These are phyloP conservation scores for Oscheius sp. DNA, from an alignment of 1,140 invertebrate genomes.

Conservation along the genomic window DNA sequence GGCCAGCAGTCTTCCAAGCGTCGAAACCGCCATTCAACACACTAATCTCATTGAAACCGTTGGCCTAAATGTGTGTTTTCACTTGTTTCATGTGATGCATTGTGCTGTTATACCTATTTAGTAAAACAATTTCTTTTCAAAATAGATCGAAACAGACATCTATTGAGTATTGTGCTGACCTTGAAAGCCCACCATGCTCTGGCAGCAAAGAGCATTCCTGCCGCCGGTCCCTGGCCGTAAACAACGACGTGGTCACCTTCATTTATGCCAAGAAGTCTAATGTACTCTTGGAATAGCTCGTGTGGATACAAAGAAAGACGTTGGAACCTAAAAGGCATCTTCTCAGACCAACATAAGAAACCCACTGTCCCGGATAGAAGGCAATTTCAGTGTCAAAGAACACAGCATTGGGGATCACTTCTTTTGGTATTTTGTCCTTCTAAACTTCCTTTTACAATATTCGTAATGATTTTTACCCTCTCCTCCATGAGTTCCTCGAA, in stretches of 20 bases:
- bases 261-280: slow-evolving; percentile 49
- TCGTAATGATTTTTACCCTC: neutral
- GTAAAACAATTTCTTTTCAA: neutral
- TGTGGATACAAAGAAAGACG: slow-evolving; percentile 52
- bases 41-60: slow-evolving; percentile 16
- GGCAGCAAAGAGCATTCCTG: slow-evolving; percentile 54
- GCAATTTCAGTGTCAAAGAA: slow-evolving; percentile 46
- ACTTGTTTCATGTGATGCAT: neutral
- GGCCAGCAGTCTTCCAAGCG: slow-evolving; percentile 29
- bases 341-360: neutral
- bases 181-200: slow-evolving; percentile 30
- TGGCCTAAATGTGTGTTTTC: neutral
- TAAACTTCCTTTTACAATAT: no score
- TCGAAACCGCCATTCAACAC: slow-evolving; percentile 22
- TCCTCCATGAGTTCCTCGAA: slow-evolving; percentile 39
- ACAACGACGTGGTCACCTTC: slow-evolving; percentile 52
- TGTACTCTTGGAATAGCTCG: slow-evolving; percentile 50
- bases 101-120: neutral
- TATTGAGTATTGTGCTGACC: neutral
- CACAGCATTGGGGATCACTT: slow-evolving; percentile 45
- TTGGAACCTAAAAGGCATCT: slow-evolving; percentile 5
- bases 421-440: neutral
- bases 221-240: slow-evolving; percentile 52
- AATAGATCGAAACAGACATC: neutral
- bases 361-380: slow-evolving; percentile 39